Evolutionary conservation across 1,140 invertebrate species (phyloP).

Genomic region (Drosophila funebris): DNA sequence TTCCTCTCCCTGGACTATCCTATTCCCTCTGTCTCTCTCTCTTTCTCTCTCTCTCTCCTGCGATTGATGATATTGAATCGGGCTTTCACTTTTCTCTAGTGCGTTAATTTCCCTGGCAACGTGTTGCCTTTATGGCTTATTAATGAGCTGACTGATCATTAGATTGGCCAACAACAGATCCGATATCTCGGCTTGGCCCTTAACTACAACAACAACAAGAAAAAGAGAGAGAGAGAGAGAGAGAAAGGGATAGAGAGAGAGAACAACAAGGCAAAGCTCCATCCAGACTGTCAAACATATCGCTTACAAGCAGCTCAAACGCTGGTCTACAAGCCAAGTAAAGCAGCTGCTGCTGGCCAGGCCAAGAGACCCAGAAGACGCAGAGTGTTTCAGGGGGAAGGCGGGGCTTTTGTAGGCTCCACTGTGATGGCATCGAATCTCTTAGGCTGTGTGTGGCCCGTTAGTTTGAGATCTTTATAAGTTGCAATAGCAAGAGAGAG

Average conservation of each 20-base stretch:
- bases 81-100: constrained; percentile 60
- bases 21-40: too few relatives aligned
- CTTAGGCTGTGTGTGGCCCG: constrained; percentile 69
- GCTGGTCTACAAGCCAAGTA: constrained; percentile 23
- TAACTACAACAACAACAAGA: neutral
- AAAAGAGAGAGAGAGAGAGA: neutral
- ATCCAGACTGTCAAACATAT: constrained; percentile 49
- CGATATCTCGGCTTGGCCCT: constrained; percentile 30
- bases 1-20: too few relatives aligned
- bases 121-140: constrained; percentile 78
- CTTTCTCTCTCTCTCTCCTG: neutral
- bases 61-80: neutral
- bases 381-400: too few relatives aligned
- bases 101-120: constrained; percentile 42
- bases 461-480: constrained; percentile 80
- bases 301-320: constrained; percentile 51
- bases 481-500: constrained; percentile 55
- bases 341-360: constrained; percentile 31
- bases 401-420: neutral
- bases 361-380: too few relatives aligned
- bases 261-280: constrained; percentile 26
- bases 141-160: constrained; percentile 74
- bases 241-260: neutral
- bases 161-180: constrained; percentile 55
- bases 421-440: constrained; percentile 9